Conservation (phyloP, 2,888 invertebrate species). For the Mythimna loreyi region DNA sequence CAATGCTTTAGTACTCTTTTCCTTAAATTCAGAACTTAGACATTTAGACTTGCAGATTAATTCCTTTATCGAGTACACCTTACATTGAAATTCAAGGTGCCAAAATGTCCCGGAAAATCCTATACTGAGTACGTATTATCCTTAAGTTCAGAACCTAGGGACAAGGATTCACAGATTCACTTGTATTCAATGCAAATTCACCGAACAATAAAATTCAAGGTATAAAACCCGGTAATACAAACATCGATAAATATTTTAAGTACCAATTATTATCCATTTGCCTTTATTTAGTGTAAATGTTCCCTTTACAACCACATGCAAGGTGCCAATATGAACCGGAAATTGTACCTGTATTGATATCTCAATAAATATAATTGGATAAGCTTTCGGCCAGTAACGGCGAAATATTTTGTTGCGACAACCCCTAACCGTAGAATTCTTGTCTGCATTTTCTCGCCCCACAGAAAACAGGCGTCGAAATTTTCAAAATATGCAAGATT, state of each 20-base stretch:
- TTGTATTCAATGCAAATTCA: no score
- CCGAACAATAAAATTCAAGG: no score
- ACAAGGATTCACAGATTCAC: conserved; percentile 59
- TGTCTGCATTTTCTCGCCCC: no score
- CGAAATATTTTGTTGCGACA: neutral
- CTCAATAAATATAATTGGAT: neutral
- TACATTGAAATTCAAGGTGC: conserved; percentile 46
- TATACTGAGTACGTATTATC: neutral
- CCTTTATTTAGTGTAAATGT: no score
- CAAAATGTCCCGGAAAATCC: conserved; percentile 18
- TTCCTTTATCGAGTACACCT: conserved; percentile 40
- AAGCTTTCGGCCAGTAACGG: neutral
- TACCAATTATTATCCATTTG: no score
- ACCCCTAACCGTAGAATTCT: no score
- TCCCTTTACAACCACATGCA: neutral
- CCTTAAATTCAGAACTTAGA: conserved; percentile 14
- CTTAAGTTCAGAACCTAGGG: neutral
- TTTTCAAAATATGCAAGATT: no score
- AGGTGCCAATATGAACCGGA: neutral
- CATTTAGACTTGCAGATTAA: conserved; percentile 62
- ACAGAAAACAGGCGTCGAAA: no score
- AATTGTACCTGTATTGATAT: neutral
- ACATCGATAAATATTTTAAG: no score
- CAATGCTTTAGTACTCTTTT: conserved; percentile 11
- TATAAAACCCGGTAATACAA: no score